phyloP scores from a whole-genome alignment of 2,113 vertebrate genomes.

The Plotosus lineatus region DNA sequence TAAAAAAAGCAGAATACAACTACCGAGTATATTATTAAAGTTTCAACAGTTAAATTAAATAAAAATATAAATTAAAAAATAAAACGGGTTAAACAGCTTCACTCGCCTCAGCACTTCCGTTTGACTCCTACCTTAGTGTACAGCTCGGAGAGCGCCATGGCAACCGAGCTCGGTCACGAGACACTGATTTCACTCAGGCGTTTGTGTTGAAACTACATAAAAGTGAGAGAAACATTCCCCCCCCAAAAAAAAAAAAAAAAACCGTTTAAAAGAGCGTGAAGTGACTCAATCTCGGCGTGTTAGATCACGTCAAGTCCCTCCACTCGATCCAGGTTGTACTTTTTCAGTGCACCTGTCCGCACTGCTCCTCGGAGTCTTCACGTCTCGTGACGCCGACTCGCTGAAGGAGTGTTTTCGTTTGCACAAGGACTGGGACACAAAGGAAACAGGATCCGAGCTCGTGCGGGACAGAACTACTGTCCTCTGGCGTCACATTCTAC shows the following conservation, averaged over 20 bases:
- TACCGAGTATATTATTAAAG: no score
- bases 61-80: no score
- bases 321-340: no score
- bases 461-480: not conserved
- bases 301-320: no score
- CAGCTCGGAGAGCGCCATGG: conserved; percentile 85
- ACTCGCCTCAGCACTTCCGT: not conserved
- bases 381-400: conserved; percentile 70
- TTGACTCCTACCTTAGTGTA: conserved; percentile 84
- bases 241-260: not conserved
- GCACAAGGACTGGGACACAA: conserved; percentile 62
- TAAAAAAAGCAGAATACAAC: no score
- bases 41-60: no score
- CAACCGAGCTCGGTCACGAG: conserved; percentile 34
- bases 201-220: not conserved
- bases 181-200: not conserved
- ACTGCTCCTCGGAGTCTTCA: conserved; percentile 45
- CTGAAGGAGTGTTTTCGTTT: conserved; percentile 67
- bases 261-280: not conserved
- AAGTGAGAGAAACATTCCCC: no score
- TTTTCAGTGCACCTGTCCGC: conserved; percentile 54
- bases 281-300: not conserved
- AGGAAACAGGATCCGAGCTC: conserved; percentile 68
- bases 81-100: no score
- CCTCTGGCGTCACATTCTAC: not conserved